Base-by-base conservation (phyloP, 37 sponge, comb jelly and placozoan species). In the Petrosia ficiformis region DNA sequence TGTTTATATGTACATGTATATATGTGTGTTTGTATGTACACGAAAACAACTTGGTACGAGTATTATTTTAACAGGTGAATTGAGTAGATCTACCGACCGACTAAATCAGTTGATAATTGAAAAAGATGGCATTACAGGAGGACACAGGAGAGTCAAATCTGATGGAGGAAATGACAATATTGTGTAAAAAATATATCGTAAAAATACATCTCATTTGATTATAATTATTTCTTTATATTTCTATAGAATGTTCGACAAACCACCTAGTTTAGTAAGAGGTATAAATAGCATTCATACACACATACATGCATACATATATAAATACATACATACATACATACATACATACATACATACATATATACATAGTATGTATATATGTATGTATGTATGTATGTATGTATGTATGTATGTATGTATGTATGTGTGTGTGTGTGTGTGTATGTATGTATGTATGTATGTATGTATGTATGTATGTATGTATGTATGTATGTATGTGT, bases 241-340 rank as follows among this genome's bases (percentile, higher is more conserved):
- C 61, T 11, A 22, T 35, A 22, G 14, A n/a, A 22, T 61, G 14
- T n/a, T 61, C 5, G 63, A 61, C 26, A 61, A n/a, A 11, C 63
- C 63, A 26, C 63, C 63, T 61, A 61, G 63, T 61, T 29, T 61
- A 61, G 63, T 61, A n/a, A 61, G 63, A 61, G 63, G 63, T 61
- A 61, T 26, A 29, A n/a, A 74, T 44, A 10, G 4, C 4, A 48
- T 48, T 36, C 19, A 40, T 3, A 24, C 4, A 43, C 4, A 39
- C 2, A 30, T 2, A 42, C 3, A 1, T 5, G 2, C 24, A n/a
- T n/a, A n/a, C n/a, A n/a, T n/a, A n/a, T n/a, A n/a, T n/a, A n/a
- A n/a, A n/a, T n/a, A n/a, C n/a, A 26, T 71, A 32, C 31, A 33
- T 72, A 59, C 74, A 77, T 73, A 78, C 59, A 74, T 78, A 41